These are phyloP conservation scores for Cariama cristata DNA, from an alignment of 2,113 vertebrate species.

Conservation along the genomic window DNA sequence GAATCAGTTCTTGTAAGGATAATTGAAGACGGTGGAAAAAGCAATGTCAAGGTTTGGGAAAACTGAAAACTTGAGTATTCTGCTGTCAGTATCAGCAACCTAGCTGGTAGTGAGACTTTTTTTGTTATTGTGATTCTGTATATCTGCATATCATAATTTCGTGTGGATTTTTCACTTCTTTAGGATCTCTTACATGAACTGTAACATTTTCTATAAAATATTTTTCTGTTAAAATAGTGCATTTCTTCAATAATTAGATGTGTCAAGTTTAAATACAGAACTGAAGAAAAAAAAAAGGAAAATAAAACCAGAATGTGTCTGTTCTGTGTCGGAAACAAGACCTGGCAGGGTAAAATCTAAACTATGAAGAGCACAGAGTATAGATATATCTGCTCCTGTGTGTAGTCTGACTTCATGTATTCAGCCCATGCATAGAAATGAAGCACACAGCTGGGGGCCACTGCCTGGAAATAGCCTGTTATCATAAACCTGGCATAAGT, in stretches of 20 bases:
- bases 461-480: conserved; percentile 28
- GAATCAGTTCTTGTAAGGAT: neutral
- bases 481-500: conserved; percentile 3
- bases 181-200: neutral
- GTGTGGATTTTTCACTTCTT: neutral
- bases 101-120: neutral
- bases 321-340: neutral
- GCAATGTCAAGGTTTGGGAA: neutral
- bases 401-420: neutral
- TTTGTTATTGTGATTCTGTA: neutral
- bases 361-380: neutral
- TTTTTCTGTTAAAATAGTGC: neutral
- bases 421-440: neutral
- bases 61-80: neutral
- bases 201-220: neutral
- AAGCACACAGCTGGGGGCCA: conserved; percentile 26
- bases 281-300: neutral
- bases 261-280: neutral
- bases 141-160: neutral
- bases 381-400: neutral
- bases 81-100: neutral
- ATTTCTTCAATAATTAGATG: neutral
- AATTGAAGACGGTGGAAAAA: neutral
- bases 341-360: neutral
- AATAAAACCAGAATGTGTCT: neutral